Conservation (phyloP, 2,888 invertebrate genomes). For the Andrena camellia region DNA sequence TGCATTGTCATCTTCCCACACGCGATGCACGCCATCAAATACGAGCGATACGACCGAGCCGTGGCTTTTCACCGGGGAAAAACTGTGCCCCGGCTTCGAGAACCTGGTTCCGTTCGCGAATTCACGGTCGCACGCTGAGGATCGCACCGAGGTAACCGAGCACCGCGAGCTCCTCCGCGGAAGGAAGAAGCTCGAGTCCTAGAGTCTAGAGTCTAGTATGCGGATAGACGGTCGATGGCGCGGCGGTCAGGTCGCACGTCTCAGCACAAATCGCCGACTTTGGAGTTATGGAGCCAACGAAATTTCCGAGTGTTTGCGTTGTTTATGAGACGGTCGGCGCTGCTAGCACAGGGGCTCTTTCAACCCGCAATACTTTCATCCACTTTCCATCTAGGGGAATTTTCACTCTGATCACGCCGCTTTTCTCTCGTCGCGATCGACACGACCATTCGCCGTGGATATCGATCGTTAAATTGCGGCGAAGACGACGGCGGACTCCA, state of each 20-base stretch:
- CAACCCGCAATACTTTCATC: slow-evolving; percentile 51
- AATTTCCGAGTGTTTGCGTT: slow-evolving; percentile 34
- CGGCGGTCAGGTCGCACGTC: no score
- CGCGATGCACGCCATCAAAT: slow-evolving; percentile 65
- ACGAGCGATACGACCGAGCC: slow-evolving; percentile 48
- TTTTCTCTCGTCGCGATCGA: slow-evolving; percentile 55
- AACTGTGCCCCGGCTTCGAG: slow-evolving; percentile 47
- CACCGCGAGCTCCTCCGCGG: no score
- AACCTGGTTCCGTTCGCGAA: slow-evolving; percentile 50
- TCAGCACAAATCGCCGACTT: no score
- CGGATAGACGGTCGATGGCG: no score
- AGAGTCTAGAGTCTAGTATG: no score
- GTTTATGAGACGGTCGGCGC: slow-evolving; percentile 27
- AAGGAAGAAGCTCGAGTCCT: no score
- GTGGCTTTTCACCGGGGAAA: slow-evolving; percentile 24
- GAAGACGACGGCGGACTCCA: no score
- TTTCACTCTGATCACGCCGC: slow-evolving; percentile 58
- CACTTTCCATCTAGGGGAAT: slow-evolving; percentile 58
- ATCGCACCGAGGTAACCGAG: neutral
- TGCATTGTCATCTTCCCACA: slow-evolving; percentile 81
- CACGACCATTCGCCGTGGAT: slow-evolving; percentile 43
- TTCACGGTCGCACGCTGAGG: slow-evolving; percentile 33
- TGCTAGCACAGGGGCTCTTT: slow-evolving; percentile 10
- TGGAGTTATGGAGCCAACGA: slow-evolving; percentile 6
- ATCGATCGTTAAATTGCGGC: slow-evolving; percentile 46